Base-by-base conservation (phyloP, 2,888 invertebrate species). In the Netelia fuscicornis region DNA sequence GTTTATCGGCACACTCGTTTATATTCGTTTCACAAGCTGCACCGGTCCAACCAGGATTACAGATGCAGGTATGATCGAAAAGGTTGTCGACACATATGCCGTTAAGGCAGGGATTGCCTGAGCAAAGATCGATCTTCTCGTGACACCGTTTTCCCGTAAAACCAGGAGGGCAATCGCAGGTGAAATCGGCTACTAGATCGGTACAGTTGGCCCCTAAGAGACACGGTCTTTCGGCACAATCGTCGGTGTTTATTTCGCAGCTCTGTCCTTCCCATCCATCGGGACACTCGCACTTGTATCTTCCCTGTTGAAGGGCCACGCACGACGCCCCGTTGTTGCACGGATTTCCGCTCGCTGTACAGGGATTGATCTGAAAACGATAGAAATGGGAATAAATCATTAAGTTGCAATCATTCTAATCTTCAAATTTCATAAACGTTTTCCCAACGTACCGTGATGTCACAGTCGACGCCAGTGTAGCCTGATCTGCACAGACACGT, bases 191-290 rank as follows among this genome's bases (percentile, higher is more conserved):
- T 0, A 99, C 96, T 88, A 99, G 95, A 94, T 99, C 99, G 0
- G 98, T 98, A 93, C 99, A 99, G 88, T 97, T 97, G 0, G 98
- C 97, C 0, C 97, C 98, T 37, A 99, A 94, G 0, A 98, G 95
- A 92, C 98, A 98, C 37, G 99, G 99, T 88, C 97, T 96, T 93
- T 98, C 98, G 6, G 97, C 97, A 93, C 99, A 99, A 92, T 99
- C 99, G 91, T 99, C 97, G 86, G 96, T 97, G 92, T 98, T 98
- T n/a, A 95, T 95, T 92, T 98, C 98, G 93, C 99, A 99, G 84
- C 97, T 97, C 89, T 98, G 97, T 83, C 99, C 99, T 93, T 98
- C 98, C 99, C 99, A 99, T 58, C 99, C 99, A 23, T 98, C 97
- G 76, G 98, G 95, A 93, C 99, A 99, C 93, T 98, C 98, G 93